These are phyloP conservation scores for Hemibagrus guttatus DNA, from an alignment of 2,797 vertebrate species.

Conservation along the genomic window DNA sequence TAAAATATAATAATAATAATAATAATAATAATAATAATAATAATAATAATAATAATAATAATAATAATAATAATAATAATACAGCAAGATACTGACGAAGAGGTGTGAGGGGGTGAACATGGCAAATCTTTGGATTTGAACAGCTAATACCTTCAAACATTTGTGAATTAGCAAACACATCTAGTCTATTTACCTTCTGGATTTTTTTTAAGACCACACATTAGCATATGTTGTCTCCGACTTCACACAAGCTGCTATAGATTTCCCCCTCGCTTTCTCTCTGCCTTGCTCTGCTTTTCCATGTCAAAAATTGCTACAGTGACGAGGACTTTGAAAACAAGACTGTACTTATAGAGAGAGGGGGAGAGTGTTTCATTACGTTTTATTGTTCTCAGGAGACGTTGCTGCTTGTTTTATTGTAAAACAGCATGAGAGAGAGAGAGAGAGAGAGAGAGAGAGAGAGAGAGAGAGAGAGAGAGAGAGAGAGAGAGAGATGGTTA, in stretches of 20 bases:
- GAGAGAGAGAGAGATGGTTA: background rate
- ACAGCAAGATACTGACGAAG: background rate
- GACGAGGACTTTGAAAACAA: slow-evolving; percentile 44
- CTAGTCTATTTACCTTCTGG: slow-evolving; percentile 35
- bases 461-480: background rate
- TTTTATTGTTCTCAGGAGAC: slow-evolving; percentile 43
- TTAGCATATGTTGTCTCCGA: slow-evolving; percentile 25
- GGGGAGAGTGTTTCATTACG: slow-evolving; percentile 44
- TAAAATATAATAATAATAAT: background rate
- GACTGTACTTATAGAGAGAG: slow-evolving; percentile 36
- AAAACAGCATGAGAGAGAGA: background rate
- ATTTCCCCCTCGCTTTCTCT: slow-evolving; percentile 30
- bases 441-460: background rate
- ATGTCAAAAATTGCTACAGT: slow-evolving; percentile 32
- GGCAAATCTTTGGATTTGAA: slow-evolving; percentile 31
- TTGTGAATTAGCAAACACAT: slow-evolving; percentile 26
- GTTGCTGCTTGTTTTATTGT: slow-evolving; percentile 22
- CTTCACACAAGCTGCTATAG: slow-evolving; percentile 43
- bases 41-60: background rate
- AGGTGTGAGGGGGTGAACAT: background rate
- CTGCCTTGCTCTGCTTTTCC: slow-evolving; percentile 13
- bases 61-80: background rate
- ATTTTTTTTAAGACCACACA: background rate
- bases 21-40: background rate
- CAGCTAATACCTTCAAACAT: slow-evolving; percentile 18